Base-by-base conservation (phyloP, 1,140 invertebrate species). In the Acromyrmex charruanus region DNA sequence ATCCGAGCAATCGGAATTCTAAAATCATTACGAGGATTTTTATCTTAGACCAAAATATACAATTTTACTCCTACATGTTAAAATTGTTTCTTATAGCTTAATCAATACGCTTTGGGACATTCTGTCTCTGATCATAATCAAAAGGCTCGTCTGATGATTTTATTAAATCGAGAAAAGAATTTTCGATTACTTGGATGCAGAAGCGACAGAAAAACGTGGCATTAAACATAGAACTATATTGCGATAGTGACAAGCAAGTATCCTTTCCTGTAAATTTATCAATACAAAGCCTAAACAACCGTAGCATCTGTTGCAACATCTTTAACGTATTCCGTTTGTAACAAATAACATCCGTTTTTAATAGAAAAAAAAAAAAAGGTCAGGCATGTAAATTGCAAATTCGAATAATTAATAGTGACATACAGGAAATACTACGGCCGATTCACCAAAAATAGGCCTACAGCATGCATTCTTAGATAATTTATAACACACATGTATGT, bases 401-500 rank as follows among this genome's bases (percentile, higher is more conserved):
- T 63, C 49, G 28, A 51, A 21, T n/a, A 35, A 75, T 87, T 51
- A 59, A 53, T 87, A 87, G 77, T 21, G 53, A 53, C 18, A 5
- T 69, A 39, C 31, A 25, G 59, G 25, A 69, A 53, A 35, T n/a
- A 58, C 10, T 65, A 65, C 21, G 66, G 74, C 49, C 87, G 68
- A 81, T 39, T 68, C 44, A 80, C 9, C 35, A 51, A 25, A 79
- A 79, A 85, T 25, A 79, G 82, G 82, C 82, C 82, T 85, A 85
- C 51, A 49, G 35, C 82, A 85, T 85, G 61, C 63, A 55, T 85
- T 68, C 63, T 79, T 85, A 85, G 51, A 85, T 85, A 66, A 85
- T 79, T 66, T 85, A 79, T 68, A 69, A 88, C 25, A 82, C 58
- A 59, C 63, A 31, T 84, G 49, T 84, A 66, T 77, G 63, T 87